Conservation (phyloP, 2,888 invertebrate genomes). For the Octonoba sinensis region DNA sequence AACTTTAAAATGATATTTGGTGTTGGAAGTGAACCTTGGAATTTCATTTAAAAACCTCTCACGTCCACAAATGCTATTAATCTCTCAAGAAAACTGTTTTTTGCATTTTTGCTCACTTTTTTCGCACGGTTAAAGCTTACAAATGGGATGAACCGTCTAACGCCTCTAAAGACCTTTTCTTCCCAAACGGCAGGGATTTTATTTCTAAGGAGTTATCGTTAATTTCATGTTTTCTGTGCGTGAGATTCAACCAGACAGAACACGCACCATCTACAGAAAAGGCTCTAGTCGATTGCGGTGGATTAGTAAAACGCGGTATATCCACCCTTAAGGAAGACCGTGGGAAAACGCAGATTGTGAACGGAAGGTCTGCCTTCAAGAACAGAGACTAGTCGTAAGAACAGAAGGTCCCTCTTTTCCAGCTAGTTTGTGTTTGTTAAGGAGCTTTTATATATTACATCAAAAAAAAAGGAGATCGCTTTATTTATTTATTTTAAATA, state of each 20-base stretch:
- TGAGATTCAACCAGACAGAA: slow-evolving; percentile 23
- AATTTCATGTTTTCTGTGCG: slow-evolving; percentile 42
- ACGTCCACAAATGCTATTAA: slow-evolving; percentile 5
- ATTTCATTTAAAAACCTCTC: background rate
- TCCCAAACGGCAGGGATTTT: background rate
- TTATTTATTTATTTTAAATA: slow-evolving; percentile 38
- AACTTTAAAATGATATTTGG: too few relatives aligned
- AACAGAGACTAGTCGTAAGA: too few relatives aligned
- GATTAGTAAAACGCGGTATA: slow-evolving; percentile 19
- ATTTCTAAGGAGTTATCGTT: slow-evolving; percentile 26
- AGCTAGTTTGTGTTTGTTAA: slow-evolving; percentile 31
- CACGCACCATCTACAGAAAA: slow-evolving; percentile 10
- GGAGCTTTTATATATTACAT: slow-evolving; percentile 34
- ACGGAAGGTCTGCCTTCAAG: slow-evolving; percentile 8
- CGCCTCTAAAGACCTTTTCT: slow-evolving; percentile 12
- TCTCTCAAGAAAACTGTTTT: background rate
- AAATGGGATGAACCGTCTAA: too few relatives aligned
- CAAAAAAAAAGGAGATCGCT: slow-evolving; percentile 22
- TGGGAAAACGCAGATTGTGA: slow-evolving; percentile 54
- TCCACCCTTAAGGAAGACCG: slow-evolving; percentile 18
- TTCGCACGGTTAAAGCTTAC: too few relatives aligned
- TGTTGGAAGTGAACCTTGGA: background rate
- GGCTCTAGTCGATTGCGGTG: slow-evolving; percentile 17
- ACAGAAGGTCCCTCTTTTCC: slow-evolving; percentile 9
- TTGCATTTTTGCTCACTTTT: too few relatives aligned